These are phyloP conservation scores for Myotis vivesi DNA, from an alignment of 2,797 vertebrate genomes.

Conservation along the genomic window DNA sequence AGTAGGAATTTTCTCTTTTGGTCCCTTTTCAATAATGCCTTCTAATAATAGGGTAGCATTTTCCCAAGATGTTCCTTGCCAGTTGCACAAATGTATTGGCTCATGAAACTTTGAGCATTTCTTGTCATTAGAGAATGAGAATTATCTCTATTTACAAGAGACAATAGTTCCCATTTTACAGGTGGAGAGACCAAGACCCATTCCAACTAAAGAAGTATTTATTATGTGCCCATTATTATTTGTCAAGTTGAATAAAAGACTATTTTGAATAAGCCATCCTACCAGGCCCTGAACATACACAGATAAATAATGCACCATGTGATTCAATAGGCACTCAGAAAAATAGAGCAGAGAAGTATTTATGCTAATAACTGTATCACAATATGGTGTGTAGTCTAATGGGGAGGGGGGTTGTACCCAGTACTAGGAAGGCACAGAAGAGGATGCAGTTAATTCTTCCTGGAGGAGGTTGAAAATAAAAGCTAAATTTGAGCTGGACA, in stretches of 20 bases:
- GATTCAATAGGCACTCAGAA: background rate
- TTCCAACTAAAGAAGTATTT: background rate
- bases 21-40: conserved; percentile 55
- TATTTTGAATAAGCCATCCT: background rate
- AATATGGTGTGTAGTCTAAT: background rate
- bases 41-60: conserved; percentile 65
- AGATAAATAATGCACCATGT: background rate
- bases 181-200: background rate
- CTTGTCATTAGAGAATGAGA: conserved; percentile 30
- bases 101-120: conserved; percentile 19
- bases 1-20: conserved; percentile 50
- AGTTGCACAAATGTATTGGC: conserved; percentile 52
- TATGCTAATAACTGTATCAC: conserved; percentile 15
- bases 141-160: background rate
- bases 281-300: background rate
- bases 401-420: background rate
- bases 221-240: background rate
- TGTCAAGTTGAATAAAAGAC: background rate
- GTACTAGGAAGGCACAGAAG: background rate
- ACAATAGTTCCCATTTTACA: background rate
- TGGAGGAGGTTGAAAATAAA: background rate
- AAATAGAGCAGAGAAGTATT: background rate
- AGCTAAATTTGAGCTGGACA: background rate
- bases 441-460: background rate
- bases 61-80: conserved; percentile 61